phyloP scores from a whole-genome alignment of 2,888 invertebrate species.

The Rhagophthalmus giganteus region DNA sequence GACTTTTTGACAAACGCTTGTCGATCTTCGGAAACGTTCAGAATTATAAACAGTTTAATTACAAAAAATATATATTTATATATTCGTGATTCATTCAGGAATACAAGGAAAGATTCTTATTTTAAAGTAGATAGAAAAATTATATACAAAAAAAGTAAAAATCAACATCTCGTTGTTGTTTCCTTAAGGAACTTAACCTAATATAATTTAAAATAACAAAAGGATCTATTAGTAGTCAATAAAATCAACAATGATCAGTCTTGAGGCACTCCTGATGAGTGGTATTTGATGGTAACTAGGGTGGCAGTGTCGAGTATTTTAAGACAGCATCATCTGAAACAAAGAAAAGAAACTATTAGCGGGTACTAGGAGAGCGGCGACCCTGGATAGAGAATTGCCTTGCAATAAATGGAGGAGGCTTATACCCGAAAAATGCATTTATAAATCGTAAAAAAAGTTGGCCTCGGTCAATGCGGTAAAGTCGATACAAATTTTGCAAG shows the following conservation, averaged over 20 bases:
- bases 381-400: slow-evolving; percentile 41
- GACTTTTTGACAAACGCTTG: too few species aligned
- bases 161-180: slow-evolving; percentile 25
- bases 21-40: too few species aligned
- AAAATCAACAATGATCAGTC: slow-evolving; percentile 57
- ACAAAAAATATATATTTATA: slow-evolving; percentile 17
- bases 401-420: slow-evolving; percentile 33
- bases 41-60: too few species aligned
- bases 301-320: slow-evolving; percentile 53
- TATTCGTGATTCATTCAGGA: slow-evolving; percentile 16
- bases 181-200: slow-evolving; percentile 52
- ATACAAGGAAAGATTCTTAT: slow-evolving; percentile 14
- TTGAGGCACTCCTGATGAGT: slow-evolving; percentile 53
- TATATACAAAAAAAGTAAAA: slow-evolving; percentile 28
- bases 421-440: slow-evolving; percentile 31
- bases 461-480: slow-evolving; percentile 24
- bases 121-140: slow-evolving; percentile 11
- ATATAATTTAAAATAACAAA: slow-evolving; percentile 56
- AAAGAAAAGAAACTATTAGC: slow-evolving; percentile 35
- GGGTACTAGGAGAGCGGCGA: slow-evolving; percentile 35
- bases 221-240: slow-evolving; percentile 47
- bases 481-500: slow-evolving; percentile 24
- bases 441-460: slow-evolving; percentile 23
- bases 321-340: slow-evolving; percentile 47
- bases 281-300: slow-evolving; percentile 53